Evolutionary conservation across 2,888 invertebrate genomes (phyloP), one percentile per base, ranked within the genome.

Genomic region (Ophion slaviceki): DNA sequence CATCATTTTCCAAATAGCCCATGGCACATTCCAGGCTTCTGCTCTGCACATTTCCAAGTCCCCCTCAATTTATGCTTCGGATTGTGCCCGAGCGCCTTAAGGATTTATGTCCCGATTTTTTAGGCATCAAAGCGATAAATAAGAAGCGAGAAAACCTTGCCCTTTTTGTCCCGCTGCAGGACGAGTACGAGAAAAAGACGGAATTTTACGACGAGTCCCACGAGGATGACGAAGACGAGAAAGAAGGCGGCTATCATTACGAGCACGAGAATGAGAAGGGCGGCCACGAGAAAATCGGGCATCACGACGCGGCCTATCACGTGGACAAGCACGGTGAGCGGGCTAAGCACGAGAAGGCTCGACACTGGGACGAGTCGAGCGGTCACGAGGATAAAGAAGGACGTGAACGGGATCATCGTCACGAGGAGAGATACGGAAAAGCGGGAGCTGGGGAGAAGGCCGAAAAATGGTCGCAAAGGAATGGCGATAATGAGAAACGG

Each of bases 181-280:
- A 97, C 88, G 97, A 97, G 90, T 97, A 96, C 91, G 96, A 96
- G 90, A 97, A 97, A 92, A 96, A 96, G 85, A 96, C 96, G 53
- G 97, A 97, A 91, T 97, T 97, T 94, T 97, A 96, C 90, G 97
- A 97, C 90, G 97, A 97, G 92, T 96, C 96, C 82, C 96, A 96
- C 47, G 96, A 96, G 87, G 96, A 96, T 2, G 96, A 95, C 0
- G 96, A 96, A 40, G 95, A 95, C 68, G 96, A 96, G 89, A 96
- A 96, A 86, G 95, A 96, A 83, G 96, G 96, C 0, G 96, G 95
- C 0, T 95, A 94, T 91, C 95, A 95, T 87, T 93, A 95, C 32
- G 95, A 96, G 62, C 94, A 95, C 80, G 94, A 94, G 64, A 92
- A 92, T 81, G 92, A 94, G 86, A 95, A 95, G 95, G 96, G 96